Percentiles rank a stretch among this genome's conserved stretches.
phyloP scores from a whole-genome alignment of 2,888 invertebrate genomes.

The Agelastica alni region DNA sequence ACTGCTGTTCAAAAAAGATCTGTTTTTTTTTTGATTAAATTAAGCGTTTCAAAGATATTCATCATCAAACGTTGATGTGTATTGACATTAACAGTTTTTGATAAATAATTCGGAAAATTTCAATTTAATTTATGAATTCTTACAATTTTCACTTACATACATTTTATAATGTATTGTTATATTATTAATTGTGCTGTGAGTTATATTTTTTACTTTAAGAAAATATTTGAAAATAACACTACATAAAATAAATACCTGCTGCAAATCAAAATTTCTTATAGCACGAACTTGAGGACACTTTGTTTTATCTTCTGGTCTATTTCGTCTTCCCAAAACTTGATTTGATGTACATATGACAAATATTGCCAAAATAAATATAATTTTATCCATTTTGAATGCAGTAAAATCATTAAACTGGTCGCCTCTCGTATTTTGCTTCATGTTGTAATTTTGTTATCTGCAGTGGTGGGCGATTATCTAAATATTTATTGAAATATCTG shows the following conservation, averaged over 20 bases:
- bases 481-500: conserved; percentile 11
- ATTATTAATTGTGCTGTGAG: too few species aligned
- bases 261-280: conserved; percentile 77
- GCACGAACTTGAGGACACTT: conserved; percentile 80
- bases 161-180: background rate
- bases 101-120: too few species aligned
- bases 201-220: too few species aligned
- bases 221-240: too few species aligned
- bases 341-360: conserved; percentile 11
- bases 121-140: too few species aligned
- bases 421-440: conserved; percentile 12
- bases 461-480: conserved; percentile 20
- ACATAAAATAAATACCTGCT: too few species aligned
- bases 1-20: too few species aligned
- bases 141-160: background rate
- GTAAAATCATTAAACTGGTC: background rate
- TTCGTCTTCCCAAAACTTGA: conserved; percentile 26
- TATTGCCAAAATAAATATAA: conserved; percentile 8
- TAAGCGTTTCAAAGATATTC: too few species aligned
- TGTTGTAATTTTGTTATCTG: conserved; percentile 20
- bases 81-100: too few species aligned
- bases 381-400: conserved; percentile 26
- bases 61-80: too few species aligned
- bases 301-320: conserved; percentile 65
- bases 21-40: too few species aligned